phyloP scores from a whole-genome alignment of 2,888 invertebrate species.

The Boloria euphrosyne region DNA sequence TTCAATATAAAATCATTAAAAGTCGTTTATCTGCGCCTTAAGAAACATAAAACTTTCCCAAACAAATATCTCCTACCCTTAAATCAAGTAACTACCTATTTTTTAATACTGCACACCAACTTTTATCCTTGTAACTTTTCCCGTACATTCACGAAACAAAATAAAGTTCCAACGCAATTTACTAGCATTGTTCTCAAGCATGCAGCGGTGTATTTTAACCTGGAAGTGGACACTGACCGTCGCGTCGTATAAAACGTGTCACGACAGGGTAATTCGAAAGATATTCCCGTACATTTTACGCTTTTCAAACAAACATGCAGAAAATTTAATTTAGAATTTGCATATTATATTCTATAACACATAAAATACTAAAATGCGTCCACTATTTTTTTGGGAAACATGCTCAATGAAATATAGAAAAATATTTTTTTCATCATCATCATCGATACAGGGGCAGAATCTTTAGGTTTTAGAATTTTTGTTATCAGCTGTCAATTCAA shows the following conservation, averaged over 20 bases:
- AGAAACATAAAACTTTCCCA: no score
- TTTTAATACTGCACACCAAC: constrained; percentile 1
- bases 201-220: constrained; percentile 35
- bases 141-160: constrained; percentile 15
- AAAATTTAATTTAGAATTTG: neutral
- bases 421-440: no score
- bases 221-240: constrained; percentile 28
- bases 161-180: constrained; percentile 32
- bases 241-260: constrained; percentile 32
- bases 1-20: no score
- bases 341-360: no score
- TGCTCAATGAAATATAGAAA: no score
- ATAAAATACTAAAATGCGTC: no score
- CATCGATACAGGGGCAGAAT: no score
- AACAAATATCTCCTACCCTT: no score
- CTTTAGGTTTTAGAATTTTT: no score
- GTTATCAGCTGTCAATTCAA: no score
- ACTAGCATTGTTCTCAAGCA: constrained; percentile 32
- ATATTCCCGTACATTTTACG: constrained; percentile 24
- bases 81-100: neutral
- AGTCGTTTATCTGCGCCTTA: no score
- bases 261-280: constrained; percentile 30
- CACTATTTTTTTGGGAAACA: no score
- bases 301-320: constrained; percentile 12
- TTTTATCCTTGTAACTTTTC: constrained; percentile 18